Percentiles rank a stretch among this genome's conserved stretches.
Evolutionary conservation across 2,797 vertebrate species (phyloP).

Genomic region (Brachymystax lenok): DNA sequence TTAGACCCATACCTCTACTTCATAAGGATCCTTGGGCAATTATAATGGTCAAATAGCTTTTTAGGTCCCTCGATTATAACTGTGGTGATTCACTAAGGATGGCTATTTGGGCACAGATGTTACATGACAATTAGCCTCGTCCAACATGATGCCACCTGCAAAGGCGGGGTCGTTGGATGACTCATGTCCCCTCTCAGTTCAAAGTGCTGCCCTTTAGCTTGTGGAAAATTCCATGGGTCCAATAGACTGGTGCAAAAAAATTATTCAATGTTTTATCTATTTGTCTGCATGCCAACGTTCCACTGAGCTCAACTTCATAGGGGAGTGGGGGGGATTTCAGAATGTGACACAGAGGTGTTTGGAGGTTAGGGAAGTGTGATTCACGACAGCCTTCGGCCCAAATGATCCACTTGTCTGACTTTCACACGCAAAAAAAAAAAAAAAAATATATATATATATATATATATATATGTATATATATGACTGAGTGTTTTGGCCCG

Average conservation of each 20-base stretch:
- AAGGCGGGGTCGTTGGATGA: neutral
- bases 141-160: neutral
- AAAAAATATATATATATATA: too few species aligned
- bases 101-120: neutral
- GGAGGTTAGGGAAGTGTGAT: constrained; percentile 33
- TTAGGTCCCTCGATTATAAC: neutral
- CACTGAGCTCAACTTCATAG: neutral
- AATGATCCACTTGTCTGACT: constrained; percentile 30
- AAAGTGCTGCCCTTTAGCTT: neutral
- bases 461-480: too few species aligned
- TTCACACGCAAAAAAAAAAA: constrained; percentile 19
- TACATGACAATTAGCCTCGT: neutral
- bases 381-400: constrained; percentile 44
- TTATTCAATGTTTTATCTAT: constrained; percentile 10
- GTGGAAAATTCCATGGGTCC: constrained; percentile 27
- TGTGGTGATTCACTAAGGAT: neutral
- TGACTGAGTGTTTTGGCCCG: neutral
- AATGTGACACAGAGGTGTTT: constrained; percentile 61
- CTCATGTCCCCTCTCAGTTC: neutral
- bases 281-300: neutral
- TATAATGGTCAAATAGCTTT: neutral
- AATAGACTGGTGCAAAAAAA: neutral
- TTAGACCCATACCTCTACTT: neutral
- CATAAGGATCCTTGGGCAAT: neutral
- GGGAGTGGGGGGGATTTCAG: neutral